Evolutionary conservation across 2,113 vertebrate genomes (phyloP), one percentile per base, ranked within the genome.

Genomic region (Promerops cafer): DNA sequence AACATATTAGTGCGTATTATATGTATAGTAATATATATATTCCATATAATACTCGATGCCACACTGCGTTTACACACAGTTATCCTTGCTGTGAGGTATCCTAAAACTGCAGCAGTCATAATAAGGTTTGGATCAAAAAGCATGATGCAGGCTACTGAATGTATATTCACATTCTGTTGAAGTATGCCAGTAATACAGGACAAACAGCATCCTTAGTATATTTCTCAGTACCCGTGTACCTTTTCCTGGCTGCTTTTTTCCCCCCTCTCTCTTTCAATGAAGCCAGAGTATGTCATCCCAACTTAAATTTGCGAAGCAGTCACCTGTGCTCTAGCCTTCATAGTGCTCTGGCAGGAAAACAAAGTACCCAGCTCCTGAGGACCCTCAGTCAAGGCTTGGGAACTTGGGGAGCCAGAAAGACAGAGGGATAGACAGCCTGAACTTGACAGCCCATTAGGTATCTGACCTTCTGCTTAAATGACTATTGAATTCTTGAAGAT

Each of bases 381-480:
- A 78, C 57, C 6, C 50, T 89, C 91, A 87, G 49, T 97, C 93
- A 95, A 93, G 88, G 75, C 56, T 47, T 87, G 75, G 74, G 80
- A 92, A 86, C 76, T 61, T 33, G 40, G 27, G 59, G 19, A 95
- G 21, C 21, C 0, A 1, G 54, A 69, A 93, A 96, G 85, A 92
- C 4, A 1, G 57, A 85, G 13, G 2, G 49, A 80, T 63, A 90
- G 92, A 72, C 88, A 88, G 80, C 64, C 83, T 70, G 71, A 95
- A 86, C 78, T 81, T 90, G 96, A 93, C 89, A 96, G 87, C 78
- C 90, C 94, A 84, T 96, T 97, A 93, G 75, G 72, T 83, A 87
- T 68, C 92, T 90, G 94, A 96, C 94, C 93, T 96, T 95, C 79
- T 90, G 90, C 75, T 81, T 87, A 91, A 97, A 94, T 30, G 69